These are phyloP conservation scores for Thamnophis sirtalis DNA, from an alignment of 2,113 vertebrate genomes.

Conservation along the genomic window DNA sequence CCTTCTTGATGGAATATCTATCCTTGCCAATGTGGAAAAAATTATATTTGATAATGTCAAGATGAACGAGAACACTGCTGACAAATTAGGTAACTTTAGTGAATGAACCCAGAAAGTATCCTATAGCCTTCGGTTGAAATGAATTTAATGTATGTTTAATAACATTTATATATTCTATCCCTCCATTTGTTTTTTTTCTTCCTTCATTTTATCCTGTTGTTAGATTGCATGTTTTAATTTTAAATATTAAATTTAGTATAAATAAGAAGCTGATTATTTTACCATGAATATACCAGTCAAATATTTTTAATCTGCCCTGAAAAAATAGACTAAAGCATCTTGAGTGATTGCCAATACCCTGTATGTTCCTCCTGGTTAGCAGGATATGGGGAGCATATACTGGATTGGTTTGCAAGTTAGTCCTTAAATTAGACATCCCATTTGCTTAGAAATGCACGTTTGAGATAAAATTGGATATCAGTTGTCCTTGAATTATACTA, in stretches of 20 bases:
- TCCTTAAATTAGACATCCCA: not conserved
- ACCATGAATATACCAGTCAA: not conserved
- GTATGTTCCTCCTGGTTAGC: not conserved
- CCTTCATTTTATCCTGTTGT: not conserved
- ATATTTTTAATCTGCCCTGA: not conserved
- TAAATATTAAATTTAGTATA: not conserved
- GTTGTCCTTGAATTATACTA: not conserved
- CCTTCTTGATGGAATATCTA: conserved; percentile 48
- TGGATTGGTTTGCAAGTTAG: not conserved
- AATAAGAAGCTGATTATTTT: not conserved
- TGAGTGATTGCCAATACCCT: not conserved
- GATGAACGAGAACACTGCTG: conserved; percentile 48
- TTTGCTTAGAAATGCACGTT: not conserved
- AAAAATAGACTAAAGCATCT: not conserved
- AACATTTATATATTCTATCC: not conserved
- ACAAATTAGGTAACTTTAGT: conserved; percentile 46
- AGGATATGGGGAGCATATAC: not conserved
- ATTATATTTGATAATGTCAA: conserved; percentile 46
- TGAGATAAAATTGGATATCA: not conserved
- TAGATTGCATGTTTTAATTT: not conserved
- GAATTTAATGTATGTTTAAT: not conserved
- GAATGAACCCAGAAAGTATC: not conserved
- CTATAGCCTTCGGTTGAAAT: not conserved
- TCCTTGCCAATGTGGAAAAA: conserved; percentile 49
- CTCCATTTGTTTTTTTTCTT: not conserved